These are phyloP conservation scores for Equus quagga DNA, from an alignment of 2,113 vertebrate species.

Conservation along the genomic window DNA sequence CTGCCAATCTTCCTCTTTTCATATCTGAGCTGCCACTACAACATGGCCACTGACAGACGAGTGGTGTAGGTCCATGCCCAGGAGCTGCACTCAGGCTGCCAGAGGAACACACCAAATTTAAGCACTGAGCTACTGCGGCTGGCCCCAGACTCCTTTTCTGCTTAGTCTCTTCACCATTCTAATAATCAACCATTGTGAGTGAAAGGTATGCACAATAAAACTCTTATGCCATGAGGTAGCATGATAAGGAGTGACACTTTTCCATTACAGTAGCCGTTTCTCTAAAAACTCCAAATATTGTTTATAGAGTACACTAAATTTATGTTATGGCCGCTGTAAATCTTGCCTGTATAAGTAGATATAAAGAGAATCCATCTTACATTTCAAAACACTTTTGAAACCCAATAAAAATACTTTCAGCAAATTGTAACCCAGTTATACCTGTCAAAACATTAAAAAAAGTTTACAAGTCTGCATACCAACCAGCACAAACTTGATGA, in stretches of 20 bases:
- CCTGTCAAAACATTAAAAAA: background rate
- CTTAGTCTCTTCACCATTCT: background rate
- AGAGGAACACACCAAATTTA: no score
- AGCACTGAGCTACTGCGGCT: no score
- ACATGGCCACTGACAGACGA: no score
- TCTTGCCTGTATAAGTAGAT: background rate
- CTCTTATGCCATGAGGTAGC: background rate
- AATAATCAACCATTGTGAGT: background rate
- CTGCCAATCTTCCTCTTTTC: no score
- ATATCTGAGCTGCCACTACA: no score
- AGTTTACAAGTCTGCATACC: background rate
- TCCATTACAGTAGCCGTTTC: background rate
- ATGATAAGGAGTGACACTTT: background rate
- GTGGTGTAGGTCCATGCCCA: no score
- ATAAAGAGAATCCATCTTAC: background rate
- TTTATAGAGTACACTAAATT: background rate
- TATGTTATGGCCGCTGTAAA: background rate
- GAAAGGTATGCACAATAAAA: background rate
- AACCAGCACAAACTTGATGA: background rate
- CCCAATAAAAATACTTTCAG: background rate
- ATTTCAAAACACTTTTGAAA: background rate
- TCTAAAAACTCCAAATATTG: background rate
- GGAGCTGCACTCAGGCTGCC: no score
- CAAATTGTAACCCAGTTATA: background rate
- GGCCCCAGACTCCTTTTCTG: background rate